Evolutionary conservation across 2,113 vertebrate genomes (phyloP), one percentile per base, ranked within the genome.

Genomic region (Laterallus jamaicensis): DNA sequence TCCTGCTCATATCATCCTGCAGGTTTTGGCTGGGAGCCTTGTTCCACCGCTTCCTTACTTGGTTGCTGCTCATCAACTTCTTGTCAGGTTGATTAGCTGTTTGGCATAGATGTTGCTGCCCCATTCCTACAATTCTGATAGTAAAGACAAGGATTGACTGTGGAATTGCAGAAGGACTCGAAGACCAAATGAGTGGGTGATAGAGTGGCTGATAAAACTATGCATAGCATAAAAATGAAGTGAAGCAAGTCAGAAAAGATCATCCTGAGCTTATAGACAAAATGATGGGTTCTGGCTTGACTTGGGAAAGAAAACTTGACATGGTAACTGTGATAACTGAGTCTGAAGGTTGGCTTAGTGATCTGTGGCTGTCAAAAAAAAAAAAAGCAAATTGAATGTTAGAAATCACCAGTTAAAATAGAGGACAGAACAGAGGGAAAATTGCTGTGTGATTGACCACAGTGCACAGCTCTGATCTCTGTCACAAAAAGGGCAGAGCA

Each of bases 171-270:
- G n/a, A 31, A 64, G 29, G 11, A 42, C 40, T 84, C 19, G 16
- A 15, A 64, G 54, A 62, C 16, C 15, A 26, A 69, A 18, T 8
- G n/a, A 66, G 26, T 13, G 0, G 0, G 32, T 82, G 58, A 63
- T 66, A 74, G 85, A 82, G 55, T 15, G 37, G 37, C 28, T 59
- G 75, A n/a, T 82, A 67, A 86, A 92, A 71, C 68, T 31, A 88
- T 14, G 8, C 42, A 40, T 9, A 44, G 63, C 35, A 91, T 80
- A 79, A 82, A 92, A 92, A 68, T 60, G 18, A 59, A 59, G 39
- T 66, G 68, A 62, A 60, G 37, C 0, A 1, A 56, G 32, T 69
- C 68, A 77, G 71, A 55, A 77, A 77, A 66, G 44, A 10, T 64
- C 1, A 2, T 47, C 13, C 24, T 78, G 6, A 28, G 4, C 25